A percentile compares a stretch with the other conserved stretches of the same genome.
Evolutionary conservation across 2,113 vertebrate species (phyloP).

Genomic region (Hypanus sabinus): DNA sequence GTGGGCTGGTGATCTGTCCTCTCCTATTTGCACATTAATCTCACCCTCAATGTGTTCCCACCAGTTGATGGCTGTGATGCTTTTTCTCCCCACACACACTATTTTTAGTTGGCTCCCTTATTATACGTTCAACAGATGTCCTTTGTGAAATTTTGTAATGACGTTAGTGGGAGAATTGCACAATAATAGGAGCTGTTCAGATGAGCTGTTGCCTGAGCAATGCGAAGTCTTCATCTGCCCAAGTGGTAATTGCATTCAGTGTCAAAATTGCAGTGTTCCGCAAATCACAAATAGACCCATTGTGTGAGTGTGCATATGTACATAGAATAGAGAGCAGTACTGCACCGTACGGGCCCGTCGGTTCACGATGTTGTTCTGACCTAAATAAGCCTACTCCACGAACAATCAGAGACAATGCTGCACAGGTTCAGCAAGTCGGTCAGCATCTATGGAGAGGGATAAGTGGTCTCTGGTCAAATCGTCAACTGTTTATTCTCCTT

Average conservation of each 20-base stretch:
- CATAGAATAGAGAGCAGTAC: too few species aligned
- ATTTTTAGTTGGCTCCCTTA: constrained; percentile 21
- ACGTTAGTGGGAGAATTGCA: not conserved
- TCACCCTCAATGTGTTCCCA: not conserved
- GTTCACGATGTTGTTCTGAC: too few species aligned
- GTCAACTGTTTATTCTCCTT: too few species aligned
- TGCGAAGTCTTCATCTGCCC: constrained; percentile 23
- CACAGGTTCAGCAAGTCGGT: too few species aligned
- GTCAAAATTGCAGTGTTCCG: not conserved
- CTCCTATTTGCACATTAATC: not conserved
- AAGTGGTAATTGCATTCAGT: constrained; percentile 29
- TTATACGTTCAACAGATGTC: constrained; percentile 13
- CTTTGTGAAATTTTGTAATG: constrained; percentile 25
- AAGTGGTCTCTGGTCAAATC: too few species aligned
- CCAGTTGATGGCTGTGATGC: not conserved
- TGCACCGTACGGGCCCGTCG: too few species aligned
- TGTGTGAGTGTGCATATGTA: not conserved
- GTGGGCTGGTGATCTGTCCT: not conserved
- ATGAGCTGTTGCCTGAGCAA: not conserved
- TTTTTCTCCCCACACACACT: not conserved
- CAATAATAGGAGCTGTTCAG: constrained; percentile 15
- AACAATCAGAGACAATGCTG: too few species aligned
- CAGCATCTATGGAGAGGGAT: too few species aligned
- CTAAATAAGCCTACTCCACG: too few species aligned
- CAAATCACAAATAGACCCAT: not conserved